These are phyloP conservation scores for Masticophis lateralis DNA, from an alignment of 2,797 vertebrate species.

Conservation along the genomic window DNA sequence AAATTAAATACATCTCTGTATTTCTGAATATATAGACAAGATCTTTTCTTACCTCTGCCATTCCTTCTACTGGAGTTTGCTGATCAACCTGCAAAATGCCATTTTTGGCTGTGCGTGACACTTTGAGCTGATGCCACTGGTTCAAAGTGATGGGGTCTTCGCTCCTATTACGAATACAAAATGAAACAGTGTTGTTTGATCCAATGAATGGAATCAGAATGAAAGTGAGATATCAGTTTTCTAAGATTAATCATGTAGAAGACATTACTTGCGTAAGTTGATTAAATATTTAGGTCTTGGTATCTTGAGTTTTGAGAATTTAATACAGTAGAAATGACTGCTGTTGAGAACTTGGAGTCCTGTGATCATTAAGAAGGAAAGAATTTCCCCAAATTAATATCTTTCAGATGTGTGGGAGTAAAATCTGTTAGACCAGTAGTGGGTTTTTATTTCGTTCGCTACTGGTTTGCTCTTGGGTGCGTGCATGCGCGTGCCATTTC, in stretches of 20 bases:
- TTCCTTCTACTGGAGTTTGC: constrained; percentile 84
- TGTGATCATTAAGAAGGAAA: not conserved
- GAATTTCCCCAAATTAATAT: not conserved
- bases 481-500: too few species aligned
- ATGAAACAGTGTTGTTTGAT: not conserved
- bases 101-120: constrained; percentile 91
- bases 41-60: constrained; percentile 80
- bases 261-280: not conserved
- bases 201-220: not conserved
- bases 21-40: not conserved
- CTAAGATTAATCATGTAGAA: not conserved
- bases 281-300: not conserved
- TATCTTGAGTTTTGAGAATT: not conserved
- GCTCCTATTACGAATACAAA: constrained; percentile 75
- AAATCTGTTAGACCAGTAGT: not conserved
- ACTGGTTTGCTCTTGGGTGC: too few species aligned
- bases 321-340: not conserved
- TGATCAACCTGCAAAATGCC: constrained; percentile 92
- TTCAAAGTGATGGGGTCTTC: constrained; percentile 81
- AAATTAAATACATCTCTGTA: not conserved
- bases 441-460: too few species aligned
- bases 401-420: not conserved
- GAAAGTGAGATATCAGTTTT: not conserved
- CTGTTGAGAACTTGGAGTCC: not conserved
- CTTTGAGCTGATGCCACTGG: constrained; percentile 87